Evolutionary conservation across 2,888 invertebrate species (phyloP).

Genomic region (Pycnomerus fuliginosus): DNA sequence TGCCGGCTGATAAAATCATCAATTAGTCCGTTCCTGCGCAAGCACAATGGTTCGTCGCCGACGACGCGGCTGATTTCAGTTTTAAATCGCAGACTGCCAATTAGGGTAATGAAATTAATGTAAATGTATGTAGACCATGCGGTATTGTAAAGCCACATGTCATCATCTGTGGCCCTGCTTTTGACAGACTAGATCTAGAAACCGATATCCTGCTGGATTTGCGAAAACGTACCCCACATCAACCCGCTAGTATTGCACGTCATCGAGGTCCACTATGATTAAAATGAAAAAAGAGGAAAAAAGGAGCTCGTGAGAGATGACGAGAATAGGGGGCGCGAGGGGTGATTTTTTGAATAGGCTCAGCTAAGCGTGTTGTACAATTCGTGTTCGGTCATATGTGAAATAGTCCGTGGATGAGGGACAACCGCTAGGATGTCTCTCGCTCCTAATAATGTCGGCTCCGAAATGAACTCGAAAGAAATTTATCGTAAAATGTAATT

Average conservation of each 20-base stretch:
- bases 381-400: slow-evolving; percentile 67
- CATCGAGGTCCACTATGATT: slow-evolving; percentile 11
- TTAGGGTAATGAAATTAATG: slow-evolving; percentile 50
- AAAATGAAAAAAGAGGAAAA: slow-evolving; percentile 13
- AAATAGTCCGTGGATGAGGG: slow-evolving; percentile 56
- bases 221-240: slow-evolving; percentile 25
- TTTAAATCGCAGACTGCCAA: slow-evolving; percentile 30
- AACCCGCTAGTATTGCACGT: slow-evolving; percentile 18
- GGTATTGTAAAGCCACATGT: slow-evolving; percentile 48
- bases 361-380: slow-evolving; percentile 66
- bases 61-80: slow-evolving; percentile 18
- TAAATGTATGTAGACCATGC: slow-evolving; percentile 47
- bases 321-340: slow-evolving; percentile 42
- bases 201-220: slow-evolving; percentile 38
- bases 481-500: slow-evolving; percentile 44
- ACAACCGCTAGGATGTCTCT: slow-evolving; percentile 29
- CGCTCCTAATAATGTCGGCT: slow-evolving; percentile 44
- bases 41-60: slow-evolving; percentile 14
- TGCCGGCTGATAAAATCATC: slow-evolving; percentile 18
- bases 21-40: slow-evolving; percentile 20
- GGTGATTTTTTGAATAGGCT: slow-evolving; percentile 58
- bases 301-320: slow-evolving; percentile 7
- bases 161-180: slow-evolving; percentile 38
- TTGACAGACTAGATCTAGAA: slow-evolving; percentile 39
- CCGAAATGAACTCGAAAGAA: slow-evolving; percentile 49